Evolutionary conservation across 2,888 invertebrate species (phyloP).

Genomic region (Cistogaster globosa): DNA sequence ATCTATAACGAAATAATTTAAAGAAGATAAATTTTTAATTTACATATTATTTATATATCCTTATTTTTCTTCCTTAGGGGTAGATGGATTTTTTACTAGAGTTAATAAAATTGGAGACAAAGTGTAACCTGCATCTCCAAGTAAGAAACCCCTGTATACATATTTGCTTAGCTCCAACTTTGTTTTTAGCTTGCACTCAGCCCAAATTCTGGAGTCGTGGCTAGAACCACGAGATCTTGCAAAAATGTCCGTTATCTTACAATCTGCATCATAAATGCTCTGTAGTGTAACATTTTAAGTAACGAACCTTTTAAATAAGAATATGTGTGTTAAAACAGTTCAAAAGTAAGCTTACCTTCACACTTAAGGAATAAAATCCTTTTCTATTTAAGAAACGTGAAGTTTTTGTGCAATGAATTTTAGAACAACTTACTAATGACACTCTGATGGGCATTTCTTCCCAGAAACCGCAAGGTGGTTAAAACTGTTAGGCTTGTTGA

Average conservation of each 20-base stretch:
- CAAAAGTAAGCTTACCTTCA: background rate
- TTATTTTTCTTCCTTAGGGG: slow-evolving; percentile 53
- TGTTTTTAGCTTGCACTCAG: background rate
- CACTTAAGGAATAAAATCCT: slow-evolving; percentile 32
- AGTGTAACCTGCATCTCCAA: slow-evolving; percentile 57
- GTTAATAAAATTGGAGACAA: slow-evolving; percentile 56
- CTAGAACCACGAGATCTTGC: slow-evolving; percentile 20
- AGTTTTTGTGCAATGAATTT: background rate
- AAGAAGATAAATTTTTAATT: background rate
- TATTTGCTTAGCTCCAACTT: background rate
- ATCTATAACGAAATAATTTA: slow-evolving; percentile 14
- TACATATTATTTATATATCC: background rate
- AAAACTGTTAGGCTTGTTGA: background rate
- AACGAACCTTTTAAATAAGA: background rate
- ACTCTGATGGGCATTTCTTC: slow-evolving; percentile 17
- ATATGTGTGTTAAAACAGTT: background rate
- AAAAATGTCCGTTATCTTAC: slow-evolving; percentile 4
- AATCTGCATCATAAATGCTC: slow-evolving; percentile 9
- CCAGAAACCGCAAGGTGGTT: background rate
- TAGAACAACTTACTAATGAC: background rate
- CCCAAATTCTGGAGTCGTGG: background rate
- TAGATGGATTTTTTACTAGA: slow-evolving; percentile 54
- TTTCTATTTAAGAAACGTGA: background rate
- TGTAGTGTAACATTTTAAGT: background rate
- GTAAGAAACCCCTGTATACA: too few relatives aligned